A percentile compares a stretch with the other conserved stretches of the same genome.
phyloP scores from a whole-genome alignment of 2,888 invertebrate species.

The Nycteola revayana region DNA sequence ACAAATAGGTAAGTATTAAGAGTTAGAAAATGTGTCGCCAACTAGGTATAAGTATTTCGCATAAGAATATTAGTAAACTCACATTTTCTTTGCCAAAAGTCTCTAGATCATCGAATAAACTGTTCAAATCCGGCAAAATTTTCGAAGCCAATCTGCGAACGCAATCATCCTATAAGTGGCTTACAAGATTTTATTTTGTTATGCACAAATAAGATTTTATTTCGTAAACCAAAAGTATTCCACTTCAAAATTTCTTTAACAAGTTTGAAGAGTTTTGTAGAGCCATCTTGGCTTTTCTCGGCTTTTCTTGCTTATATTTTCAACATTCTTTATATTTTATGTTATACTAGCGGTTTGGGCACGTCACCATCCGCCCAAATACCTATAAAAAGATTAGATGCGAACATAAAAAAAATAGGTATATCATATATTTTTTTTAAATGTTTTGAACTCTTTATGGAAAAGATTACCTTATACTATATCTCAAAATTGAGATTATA shows the following conservation, averaged over 20 bases:
- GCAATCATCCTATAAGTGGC: constrained; percentile 14
- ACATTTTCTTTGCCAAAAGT: constrained; percentile 3
- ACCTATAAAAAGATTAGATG: too few relatives aligned
- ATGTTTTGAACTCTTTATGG: too few relatives aligned
- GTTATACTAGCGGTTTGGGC: too few relatives aligned
- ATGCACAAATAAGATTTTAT: constrained; percentile 9
- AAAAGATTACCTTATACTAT: too few relatives aligned
- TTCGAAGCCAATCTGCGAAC: constrained; percentile 17
- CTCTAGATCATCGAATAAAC: constrained; percentile 16
- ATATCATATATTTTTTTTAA: too few relatives aligned
- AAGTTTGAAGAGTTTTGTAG: not conserved
- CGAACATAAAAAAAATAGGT: too few relatives aligned
- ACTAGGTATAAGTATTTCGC: too few relatives aligned
- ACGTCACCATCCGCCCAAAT: too few relatives aligned
- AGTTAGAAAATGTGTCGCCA: too few relatives aligned
- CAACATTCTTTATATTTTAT: not conserved
- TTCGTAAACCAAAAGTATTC: constrained; percentile 2
- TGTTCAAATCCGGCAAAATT: constrained; percentile 6
- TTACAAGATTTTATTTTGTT: constrained; percentile 13
- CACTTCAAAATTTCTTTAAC: not conserved
- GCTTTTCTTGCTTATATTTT: constrained; percentile 1
- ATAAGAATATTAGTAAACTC: too few relatives aligned
- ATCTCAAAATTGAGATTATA: too few relatives aligned
- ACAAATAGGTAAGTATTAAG: too few relatives aligned
- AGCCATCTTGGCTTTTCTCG: not conserved